A percentile compares a stretch with the other conserved stretches of the same genome.
Conservation (phyloP, 1,140 invertebrate genomes). For the Venustaconcha ellipsiformis region DNA sequence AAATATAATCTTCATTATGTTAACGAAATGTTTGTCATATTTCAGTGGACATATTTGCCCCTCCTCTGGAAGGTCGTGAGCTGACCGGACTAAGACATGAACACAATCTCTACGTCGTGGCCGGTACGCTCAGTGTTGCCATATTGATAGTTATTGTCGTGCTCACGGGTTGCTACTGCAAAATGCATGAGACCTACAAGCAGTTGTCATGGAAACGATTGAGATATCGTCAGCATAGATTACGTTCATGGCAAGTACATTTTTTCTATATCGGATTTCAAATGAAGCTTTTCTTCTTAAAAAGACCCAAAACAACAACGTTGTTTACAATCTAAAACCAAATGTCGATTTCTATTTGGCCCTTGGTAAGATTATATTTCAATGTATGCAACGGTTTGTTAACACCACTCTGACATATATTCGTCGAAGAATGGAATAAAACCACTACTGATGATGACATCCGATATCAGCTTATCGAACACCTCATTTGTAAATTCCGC, state of each 20-base stretch:
- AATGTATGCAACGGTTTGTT: no score
- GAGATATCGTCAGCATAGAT: slow-evolving; percentile 26
- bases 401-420: no score
- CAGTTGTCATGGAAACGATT: slow-evolving; percentile 27
- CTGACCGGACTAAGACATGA: slow-evolving; percentile 30
- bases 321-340: no score
- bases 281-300: no score
- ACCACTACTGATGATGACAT: no score
- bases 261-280: no score
- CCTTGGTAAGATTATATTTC: no score
- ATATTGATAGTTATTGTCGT: slow-evolving; percentile 44
- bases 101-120: slow-evolving; percentile 53
- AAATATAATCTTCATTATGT: neutral
- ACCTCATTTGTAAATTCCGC: no score
- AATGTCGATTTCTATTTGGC: no score
- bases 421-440: no score
- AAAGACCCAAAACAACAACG: no score
- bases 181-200: slow-evolving; percentile 41
- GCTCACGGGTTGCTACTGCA: slow-evolving; percentile 49
- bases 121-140: slow-evolving; percentile 43
- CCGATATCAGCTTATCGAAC: no score
- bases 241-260: slow-evolving; percentile 21
- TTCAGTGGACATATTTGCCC: slow-evolving; percentile 50
- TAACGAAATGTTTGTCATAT: neutral
- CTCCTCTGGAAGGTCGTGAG: slow-evolving; percentile 33